Conservation (phyloP, 2,113 vertebrate species). For the Crypturellus undulatus region DNA sequence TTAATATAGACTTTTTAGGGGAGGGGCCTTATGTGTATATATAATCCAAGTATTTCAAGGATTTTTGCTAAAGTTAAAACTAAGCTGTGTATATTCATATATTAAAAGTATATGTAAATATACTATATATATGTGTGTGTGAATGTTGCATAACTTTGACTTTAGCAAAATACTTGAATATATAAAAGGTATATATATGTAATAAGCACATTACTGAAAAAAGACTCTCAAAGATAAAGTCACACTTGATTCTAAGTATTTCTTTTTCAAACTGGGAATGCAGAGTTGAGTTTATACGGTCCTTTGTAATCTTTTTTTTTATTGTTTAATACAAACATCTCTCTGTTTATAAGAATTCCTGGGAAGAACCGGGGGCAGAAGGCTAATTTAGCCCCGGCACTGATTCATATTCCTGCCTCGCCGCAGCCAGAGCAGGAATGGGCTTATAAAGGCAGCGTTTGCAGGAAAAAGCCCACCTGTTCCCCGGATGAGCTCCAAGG, state of each 20-base stretch:
- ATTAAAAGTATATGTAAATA: not conserved
- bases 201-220: not conserved
- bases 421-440: not conserved
- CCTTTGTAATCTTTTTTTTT: not conserved
- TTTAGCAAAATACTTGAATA: not conserved
- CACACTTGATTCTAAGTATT: not conserved
- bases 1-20: not conserved
- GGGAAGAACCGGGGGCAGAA: constrained; percentile 32
- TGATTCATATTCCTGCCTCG: constrained; percentile 5
- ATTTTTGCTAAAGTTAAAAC: not conserved
- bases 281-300: constrained; percentile 1
- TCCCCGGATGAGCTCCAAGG: constrained; percentile 14
- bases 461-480: not conserved
- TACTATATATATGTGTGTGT: not conserved
- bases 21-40: no score
- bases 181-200: not conserved
- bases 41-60: not conserved
- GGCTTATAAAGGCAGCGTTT: not conserved
- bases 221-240: not conserved
- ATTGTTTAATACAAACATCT: constrained; percentile 17
- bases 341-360: constrained; percentile 26
- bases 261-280: constrained; percentile 28
- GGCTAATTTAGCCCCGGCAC: not conserved
- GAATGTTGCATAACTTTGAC: not conserved
- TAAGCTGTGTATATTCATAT: not conserved